Evolutionary conservation across 2,888 invertebrate genomes (phyloP).

Genomic region (Hydraecia micacea): DNA sequence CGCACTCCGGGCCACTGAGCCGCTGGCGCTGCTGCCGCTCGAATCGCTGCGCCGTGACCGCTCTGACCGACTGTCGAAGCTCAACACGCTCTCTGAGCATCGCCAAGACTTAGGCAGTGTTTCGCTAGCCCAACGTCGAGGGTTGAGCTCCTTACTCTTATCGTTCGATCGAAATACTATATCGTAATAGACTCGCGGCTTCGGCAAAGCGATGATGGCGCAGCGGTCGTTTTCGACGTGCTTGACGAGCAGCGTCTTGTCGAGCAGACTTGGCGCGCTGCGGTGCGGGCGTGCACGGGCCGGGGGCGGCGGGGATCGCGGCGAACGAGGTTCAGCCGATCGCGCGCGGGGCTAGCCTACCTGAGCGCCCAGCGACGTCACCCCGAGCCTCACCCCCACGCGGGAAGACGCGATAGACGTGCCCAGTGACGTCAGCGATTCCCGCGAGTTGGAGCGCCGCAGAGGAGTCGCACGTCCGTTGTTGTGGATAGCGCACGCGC

Average conservation of each 20-base stretch:
- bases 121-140: conserved; percentile 85
- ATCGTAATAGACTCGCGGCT: conserved; percentile 85
- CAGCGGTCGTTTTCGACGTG: conserved; percentile 85
- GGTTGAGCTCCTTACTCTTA: conserved; percentile 77
- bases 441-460: conserved; percentile 94
- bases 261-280: conserved; percentile 83
- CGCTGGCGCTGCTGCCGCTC: conserved; percentile 74
- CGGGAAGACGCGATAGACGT: conserved; percentile 91
- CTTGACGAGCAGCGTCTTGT: conserved; percentile 86
- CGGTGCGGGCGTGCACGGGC: conserved; percentile 78
- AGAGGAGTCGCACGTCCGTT: conserved; percentile 91
- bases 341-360: conserved; percentile 91
- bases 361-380: conserved; percentile 92
- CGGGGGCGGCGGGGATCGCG: conserved; percentile 74
- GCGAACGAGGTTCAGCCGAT: conserved; percentile 84
- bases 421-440: conserved; percentile 93
- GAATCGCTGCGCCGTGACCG: conserved; percentile 79
- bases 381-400: conserved; percentile 93
- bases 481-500: conserved; percentile 91
- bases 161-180: conserved; percentile 78
- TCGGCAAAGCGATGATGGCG: conserved; percentile 86
- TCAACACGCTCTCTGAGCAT: conserved; percentile 85
- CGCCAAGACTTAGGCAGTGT: conserved; percentile 86
- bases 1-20: conserved; percentile 66
- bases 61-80: conserved; percentile 77